phyloP scores from a whole-genome alignment of 2,113 vertebrate species.

The Gambusia affinis region DNA sequence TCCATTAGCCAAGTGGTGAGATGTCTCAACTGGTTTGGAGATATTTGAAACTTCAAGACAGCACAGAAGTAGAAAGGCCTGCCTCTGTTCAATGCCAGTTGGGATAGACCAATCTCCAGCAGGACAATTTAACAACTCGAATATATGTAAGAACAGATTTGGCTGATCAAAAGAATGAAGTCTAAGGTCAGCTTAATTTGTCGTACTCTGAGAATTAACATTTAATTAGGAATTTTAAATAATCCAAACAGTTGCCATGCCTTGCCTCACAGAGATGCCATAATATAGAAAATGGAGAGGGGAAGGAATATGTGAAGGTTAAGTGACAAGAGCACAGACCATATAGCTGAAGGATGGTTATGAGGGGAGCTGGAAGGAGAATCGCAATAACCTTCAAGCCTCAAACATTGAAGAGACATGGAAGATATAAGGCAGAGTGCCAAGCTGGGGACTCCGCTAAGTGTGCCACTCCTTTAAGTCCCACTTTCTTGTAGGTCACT shows the following conservation, averaged over 20 bases:
- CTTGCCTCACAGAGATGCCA: background rate
- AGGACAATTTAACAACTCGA: background rate
- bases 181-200: background rate
- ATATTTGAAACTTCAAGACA: background rate
- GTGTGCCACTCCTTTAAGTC: constrained; percentile 23
- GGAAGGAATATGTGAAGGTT: constrained; percentile 50
- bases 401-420: constrained; percentile 37
- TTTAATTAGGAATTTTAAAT: background rate
- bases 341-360: constrained; percentile 62
- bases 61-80: background rate
- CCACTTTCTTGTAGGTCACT: constrained; percentile 60
- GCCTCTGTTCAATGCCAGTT: background rate
- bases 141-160: background rate
- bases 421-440: constrained; percentile 43
- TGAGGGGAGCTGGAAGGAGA: constrained; percentile 42
- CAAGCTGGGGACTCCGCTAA: constrained; percentile 22
- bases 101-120: background rate
- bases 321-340: constrained; percentile 47
- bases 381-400: constrained; percentile 46
- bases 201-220: background rate
- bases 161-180: background rate
- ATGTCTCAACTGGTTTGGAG: background rate
- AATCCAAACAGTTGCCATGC: background rate
- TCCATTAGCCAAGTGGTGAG: background rate
- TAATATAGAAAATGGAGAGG: constrained; percentile 20